Percentiles rank a stretch among this genome's conserved stretches.
Evolutionary conservation across 2,113 vertebrate species (phyloP).

Genomic region (Colistium nudipinnis): DNA sequence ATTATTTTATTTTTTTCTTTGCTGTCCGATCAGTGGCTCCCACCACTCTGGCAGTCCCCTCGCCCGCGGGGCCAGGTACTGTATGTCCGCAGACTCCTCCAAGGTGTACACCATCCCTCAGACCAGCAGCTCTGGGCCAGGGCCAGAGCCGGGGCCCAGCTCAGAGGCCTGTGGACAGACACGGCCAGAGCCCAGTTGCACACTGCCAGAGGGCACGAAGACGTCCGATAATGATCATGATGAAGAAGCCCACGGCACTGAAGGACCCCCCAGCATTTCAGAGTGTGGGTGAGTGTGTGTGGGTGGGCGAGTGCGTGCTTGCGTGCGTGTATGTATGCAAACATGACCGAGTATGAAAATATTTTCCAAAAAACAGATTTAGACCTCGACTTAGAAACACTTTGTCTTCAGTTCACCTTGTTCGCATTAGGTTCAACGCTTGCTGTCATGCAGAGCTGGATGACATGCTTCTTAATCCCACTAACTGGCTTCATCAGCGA

Average conservation of each 20-base stretch:
- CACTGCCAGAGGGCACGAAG: slow-evolving; percentile 87
- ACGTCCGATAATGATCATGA: slow-evolving; percentile 75
- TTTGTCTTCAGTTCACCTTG: slow-evolving; percentile 4
- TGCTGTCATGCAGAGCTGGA: slow-evolving; percentile 14
- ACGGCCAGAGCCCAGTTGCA: slow-evolving; percentile 81
- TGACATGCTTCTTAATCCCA: slow-evolving; percentile 18
- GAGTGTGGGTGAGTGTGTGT: slow-evolving; percentile 88
- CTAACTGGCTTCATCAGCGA: slow-evolving; percentile 3
- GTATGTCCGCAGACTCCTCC: slow-evolving; percentile 89
- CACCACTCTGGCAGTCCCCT: slow-evolving; percentile 93
- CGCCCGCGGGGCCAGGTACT: slow-evolving; percentile 86
- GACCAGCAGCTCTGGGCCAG: slow-evolving; percentile 80
- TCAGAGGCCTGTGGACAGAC: slow-evolving; percentile 85
- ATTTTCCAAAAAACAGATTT: slow-evolving; percentile 9
- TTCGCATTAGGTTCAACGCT: not conserved
- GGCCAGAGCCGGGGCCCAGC: slow-evolving; percentile 66
- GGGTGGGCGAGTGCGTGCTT: too few relatives aligned
- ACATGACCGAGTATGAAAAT: not conserved
- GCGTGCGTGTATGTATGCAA: slow-evolving; percentile 16
- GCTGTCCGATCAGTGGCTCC: slow-evolving; percentile 85
- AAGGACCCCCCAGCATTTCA: slow-evolving; percentile 86
- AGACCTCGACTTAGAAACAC: not conserved
- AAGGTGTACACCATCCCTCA: slow-evolving; percentile 93
- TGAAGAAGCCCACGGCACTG: slow-evolving; percentile 84
- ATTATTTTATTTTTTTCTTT: slow-evolving; percentile 39